These are phyloP conservation scores for Mobula hypostoma DNA, from an alignment of 2,113 vertebrate genomes.

Conservation along the genomic window DNA sequence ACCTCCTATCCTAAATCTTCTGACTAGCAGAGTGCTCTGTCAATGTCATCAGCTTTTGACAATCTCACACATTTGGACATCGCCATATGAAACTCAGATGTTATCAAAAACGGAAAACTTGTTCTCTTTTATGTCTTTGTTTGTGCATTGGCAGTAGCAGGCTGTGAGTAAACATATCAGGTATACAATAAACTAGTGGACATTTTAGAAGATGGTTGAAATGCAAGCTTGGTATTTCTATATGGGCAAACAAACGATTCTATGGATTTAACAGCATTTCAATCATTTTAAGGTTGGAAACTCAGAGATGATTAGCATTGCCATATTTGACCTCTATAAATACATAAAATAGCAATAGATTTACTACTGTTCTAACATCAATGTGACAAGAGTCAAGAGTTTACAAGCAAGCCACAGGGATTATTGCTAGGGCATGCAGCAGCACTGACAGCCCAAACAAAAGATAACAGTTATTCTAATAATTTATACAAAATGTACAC, in stretches of 20 bases:
- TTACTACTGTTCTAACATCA: neutral
- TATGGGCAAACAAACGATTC: neutral
- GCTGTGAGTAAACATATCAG: neutral
- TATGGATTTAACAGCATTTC: neutral
- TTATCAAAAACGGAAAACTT: neutral
- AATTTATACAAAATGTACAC: slow-evolving; percentile 20
- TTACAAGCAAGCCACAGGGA: neutral
- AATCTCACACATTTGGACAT: neutral
- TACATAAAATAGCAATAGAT: neutral
- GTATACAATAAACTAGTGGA: neutral
- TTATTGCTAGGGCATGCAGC: neutral
- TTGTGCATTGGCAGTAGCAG: neutral
- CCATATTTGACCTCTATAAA: neutral
- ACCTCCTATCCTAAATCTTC: too few relatives aligned
- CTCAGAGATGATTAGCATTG: neutral
- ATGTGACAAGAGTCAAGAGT: neutral
- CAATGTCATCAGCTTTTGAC: neutral
- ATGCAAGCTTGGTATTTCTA: neutral
- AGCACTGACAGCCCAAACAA: slow-evolving; percentile 9
- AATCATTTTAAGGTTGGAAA: neutral
- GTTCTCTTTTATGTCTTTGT: neutral
- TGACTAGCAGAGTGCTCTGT: neutral
- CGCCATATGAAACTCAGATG: neutral
- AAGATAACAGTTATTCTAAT: slow-evolving; percentile 6
- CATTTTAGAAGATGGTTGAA: neutral